Conservation (phyloP, 1,140 invertebrate genomes). For the Saxidomus purpurata region DNA sequence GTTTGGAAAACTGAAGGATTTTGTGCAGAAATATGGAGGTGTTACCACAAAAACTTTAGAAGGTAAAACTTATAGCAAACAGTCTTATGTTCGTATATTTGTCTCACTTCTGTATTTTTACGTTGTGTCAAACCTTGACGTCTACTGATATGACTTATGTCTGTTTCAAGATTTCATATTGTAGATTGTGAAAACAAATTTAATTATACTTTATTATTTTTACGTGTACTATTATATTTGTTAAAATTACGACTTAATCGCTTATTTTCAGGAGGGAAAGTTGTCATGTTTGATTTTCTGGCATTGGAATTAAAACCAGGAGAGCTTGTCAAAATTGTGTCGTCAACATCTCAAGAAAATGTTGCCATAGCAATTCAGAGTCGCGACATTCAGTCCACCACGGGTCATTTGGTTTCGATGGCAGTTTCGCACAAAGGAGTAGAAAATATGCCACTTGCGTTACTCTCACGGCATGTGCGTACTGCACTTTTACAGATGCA, state of each 20-base stretch:
- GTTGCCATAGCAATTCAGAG: slow-evolving; percentile 70
- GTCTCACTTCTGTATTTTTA: too few species aligned
- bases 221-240: too few species aligned
- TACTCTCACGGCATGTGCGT: slow-evolving; percentile 82
- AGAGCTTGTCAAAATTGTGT: slow-evolving; percentile 78
- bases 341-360: slow-evolving; percentile 74
- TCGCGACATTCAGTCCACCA: slow-evolving; percentile 68
- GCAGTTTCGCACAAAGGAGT: slow-evolving; percentile 80
- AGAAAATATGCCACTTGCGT: slow-evolving; percentile 77
- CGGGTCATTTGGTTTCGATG: slow-evolving; percentile 84
- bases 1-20: slow-evolving; percentile 81
- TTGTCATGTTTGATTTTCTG: slow-evolving; percentile 78
- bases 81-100: too few species aligned
- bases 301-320: slow-evolving; percentile 83
- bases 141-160: too few species aligned
- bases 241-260: too few species aligned
- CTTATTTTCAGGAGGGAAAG: slow-evolving; percentile 76
- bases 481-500: slow-evolving; percentile 76
- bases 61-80: slow-evolving; percentile 1
- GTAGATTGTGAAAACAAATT: too few species aligned
- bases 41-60: slow-evolving; percentile 39
- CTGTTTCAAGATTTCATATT: too few species aligned
- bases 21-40: slow-evolving; percentile 85
- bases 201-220: too few species aligned
- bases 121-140: too few species aligned